Evolutionary conservation across 2,888 invertebrate genomes (phyloP), one percentile per base, ranked within the genome.

Genomic region (Entomobrya multifasciata): DNA sequence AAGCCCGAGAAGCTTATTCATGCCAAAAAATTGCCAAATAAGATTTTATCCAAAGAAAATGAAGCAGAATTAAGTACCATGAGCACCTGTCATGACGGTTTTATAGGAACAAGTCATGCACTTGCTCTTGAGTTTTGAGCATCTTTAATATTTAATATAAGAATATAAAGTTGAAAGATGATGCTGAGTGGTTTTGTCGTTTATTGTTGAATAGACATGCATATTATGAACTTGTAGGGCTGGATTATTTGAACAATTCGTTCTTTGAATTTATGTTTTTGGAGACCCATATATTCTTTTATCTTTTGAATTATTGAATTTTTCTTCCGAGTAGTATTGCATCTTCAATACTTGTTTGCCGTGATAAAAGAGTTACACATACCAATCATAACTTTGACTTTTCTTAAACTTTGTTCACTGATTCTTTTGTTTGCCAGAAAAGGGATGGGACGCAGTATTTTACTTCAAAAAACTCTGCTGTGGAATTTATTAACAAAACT

Each of bases 291-390:
- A n/a, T n/a, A 52, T 55, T 55, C 52, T 44, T 67, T 44, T 52
- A 84, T 84, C 84, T 67, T 77, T 49, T 41, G 65, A 83, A 76
- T 74, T 77, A 77, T 70, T 84, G 41, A 27, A 55, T 55, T 84
- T 77, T n/a, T 47, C 17, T 41, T 83, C 49, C 17, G 15, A 62
- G 70, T 55, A 70, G 41, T 41, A 20, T 17, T 22, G 47, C 70
- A 49, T 67, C 82, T 62, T 52, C 67, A 67, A 13, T n/a, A 67
- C 65, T 76, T 49, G 47, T 65, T 17, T 49, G 72, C n/a, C 30
- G 13, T 30, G 25, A 49, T 27, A 52, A 11, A 72, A 11, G n/a
- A 72, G 49, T 25, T 72, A 11, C n/a, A n/a, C n/a, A n/a, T n/a
- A n/a, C 27, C 30, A 30, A n/a, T n/a, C n/a, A n/a, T n/a, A n/a